Base-by-base conservation (phyloP, 2,888 invertebrate genomes). In the Tenthredo distinguenda region DNA sequence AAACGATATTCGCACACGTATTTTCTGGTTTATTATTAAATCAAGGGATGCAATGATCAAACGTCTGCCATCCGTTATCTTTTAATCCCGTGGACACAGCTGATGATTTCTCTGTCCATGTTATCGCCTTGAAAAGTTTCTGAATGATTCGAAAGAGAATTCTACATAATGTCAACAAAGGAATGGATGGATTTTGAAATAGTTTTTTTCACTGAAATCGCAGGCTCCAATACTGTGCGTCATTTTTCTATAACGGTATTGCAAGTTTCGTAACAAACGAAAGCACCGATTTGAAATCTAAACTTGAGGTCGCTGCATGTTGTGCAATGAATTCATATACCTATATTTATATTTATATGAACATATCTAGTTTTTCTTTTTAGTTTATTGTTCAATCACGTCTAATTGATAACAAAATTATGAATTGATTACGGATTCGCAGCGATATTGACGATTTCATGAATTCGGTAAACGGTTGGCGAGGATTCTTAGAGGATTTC, bases 271-370 rank as follows among this genome's bases (percentile, higher is more conserved):
- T 58, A 79, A 79, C n/a, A 79, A 58, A 79, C 55, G 10, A 34
- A 58, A 21, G 58, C 58, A 79, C 79, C 55, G 58, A 58, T 79
- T 79, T 34, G 37, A 79, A 79, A 79, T 58, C 34, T 26, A 55
- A 58, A 58, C 34, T 37, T 79, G 79, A 79, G 37, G 79, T 79
- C 79, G 58, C 40, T 58, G 55, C n/a, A n/a, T 34, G 34, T 79
- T 79, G 21, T 58, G 79, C 58, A 79, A 79, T 50, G 18, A 79
- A 79, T 58, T 26, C 26, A 26, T 26, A 26, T 26, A 26, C 0
- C 0, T 26, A 26, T 26, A 26, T 26, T 0, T 26, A 26, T 26
- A 26, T 26, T 26, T 26, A 26, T 26, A 26, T 26, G 26, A 26
- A 26, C 26, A 26, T 26, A 34, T 34, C 2, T 37, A 31, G 72